These are phyloP conservation scores for Kryphioiulus occultus DNA, from an alignment of 2,888 invertebrate species.

Conservation along the genomic window DNA sequence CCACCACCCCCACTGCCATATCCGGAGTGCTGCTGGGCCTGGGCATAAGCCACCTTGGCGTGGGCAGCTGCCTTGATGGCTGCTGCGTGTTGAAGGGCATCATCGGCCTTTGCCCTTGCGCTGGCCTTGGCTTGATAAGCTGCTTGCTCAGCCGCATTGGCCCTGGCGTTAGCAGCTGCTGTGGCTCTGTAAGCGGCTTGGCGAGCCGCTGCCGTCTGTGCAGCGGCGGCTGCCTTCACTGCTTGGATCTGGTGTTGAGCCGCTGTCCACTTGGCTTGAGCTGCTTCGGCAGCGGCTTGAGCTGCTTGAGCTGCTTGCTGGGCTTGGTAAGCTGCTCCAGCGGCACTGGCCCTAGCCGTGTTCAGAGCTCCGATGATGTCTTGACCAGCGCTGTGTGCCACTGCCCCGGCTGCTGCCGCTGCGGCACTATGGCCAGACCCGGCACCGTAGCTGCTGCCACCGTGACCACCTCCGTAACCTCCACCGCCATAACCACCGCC, in stretches of 20 bases:
- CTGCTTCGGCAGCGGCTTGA: constrained; percentile 50
- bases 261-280: constrained; percentile 43
- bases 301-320: constrained; percentile 47
- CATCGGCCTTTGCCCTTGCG: constrained; percentile 30
- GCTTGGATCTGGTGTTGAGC: constrained; percentile 49
- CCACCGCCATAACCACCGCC: constrained; percentile 9
- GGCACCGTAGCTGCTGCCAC: constrained; percentile 33
- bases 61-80: constrained; percentile 45
- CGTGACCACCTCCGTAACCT: neutral
- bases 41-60: constrained; percentile 44
- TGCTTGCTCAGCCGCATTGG: constrained; percentile 33
- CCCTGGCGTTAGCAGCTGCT: constrained; percentile 37
- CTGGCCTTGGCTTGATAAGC: constrained; percentile 41
- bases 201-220: constrained; percentile 46
- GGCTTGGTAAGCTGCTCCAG: constrained; percentile 47
- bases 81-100: neutral
- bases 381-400: constrained; percentile 39
- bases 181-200: constrained; percentile 42
- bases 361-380: constrained; percentile 49
- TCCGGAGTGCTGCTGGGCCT: neutral
- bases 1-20: neutral
- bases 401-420: constrained; percentile 49
- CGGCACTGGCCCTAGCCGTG: constrained; percentile 43
- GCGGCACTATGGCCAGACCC: constrained; percentile 43
- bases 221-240: constrained; percentile 44